These are phyloP conservation scores for Microctonus brassicae DNA, from an alignment of 2,888 invertebrate species.

Conservation along the genomic window DNA sequence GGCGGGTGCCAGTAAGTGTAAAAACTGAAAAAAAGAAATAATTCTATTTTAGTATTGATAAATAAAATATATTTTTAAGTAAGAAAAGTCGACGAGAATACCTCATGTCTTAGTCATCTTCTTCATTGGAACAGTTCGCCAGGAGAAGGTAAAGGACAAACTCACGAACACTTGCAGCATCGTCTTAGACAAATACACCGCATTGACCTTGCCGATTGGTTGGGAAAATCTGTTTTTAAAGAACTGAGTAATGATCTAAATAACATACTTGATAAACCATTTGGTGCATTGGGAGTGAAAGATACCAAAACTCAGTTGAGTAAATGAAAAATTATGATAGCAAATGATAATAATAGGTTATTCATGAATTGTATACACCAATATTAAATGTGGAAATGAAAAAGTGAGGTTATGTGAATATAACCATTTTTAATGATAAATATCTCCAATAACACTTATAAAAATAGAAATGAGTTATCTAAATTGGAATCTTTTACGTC, in stretches of 20 bases:
- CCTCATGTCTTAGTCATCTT: slow-evolving; percentile 73
- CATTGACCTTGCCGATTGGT: slow-evolving; percentile 74
- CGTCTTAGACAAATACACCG: slow-evolving; percentile 75
- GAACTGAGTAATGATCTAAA: slow-evolving; percentile 72
- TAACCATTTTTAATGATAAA: too few relatives aligned
- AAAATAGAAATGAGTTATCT: too few relatives aligned
- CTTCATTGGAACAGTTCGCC: slow-evolving; percentile 73
- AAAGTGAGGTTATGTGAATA: too few relatives aligned
- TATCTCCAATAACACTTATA: too few relatives aligned
- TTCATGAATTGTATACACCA: too few relatives aligned
- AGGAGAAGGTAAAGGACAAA: slow-evolving; percentile 72
- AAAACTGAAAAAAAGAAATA: neutral
- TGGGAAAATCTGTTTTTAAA: slow-evolving; percentile 73
- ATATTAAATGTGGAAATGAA: too few relatives aligned
- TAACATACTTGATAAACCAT: slow-evolving; percentile 56
- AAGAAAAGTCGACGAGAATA: slow-evolving; percentile 70
- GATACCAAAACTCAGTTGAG: slow-evolving; percentile 50
- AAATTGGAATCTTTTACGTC: too few relatives aligned
- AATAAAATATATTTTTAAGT: slow-evolving; percentile 51
- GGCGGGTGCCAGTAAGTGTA: slow-evolving; percentile 67
- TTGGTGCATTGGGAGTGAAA: slow-evolving; percentile 50
- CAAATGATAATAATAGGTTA: neutral
- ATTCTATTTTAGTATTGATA: neutral
- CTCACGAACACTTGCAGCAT: slow-evolving; percentile 72
- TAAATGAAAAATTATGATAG: neutral